These are phyloP conservation scores for Brachylomia viminalis DNA, from an alignment of 2,888 invertebrate genomes.

Conservation along the genomic window DNA sequence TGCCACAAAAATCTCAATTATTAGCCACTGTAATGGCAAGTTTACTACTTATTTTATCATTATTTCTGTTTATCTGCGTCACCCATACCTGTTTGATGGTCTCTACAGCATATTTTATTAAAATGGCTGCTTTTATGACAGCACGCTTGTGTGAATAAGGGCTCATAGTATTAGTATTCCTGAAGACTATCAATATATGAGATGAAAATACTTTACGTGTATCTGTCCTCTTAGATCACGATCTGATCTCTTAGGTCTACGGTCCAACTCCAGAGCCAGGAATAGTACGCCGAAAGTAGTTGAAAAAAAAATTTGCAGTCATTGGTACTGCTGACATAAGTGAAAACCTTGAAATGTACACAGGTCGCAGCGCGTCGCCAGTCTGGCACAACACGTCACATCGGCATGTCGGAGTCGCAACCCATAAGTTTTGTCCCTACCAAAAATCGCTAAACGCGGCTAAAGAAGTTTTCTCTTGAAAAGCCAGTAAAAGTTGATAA, in stretches of 20 bases:
- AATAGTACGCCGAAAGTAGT: neutral
- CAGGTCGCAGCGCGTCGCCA: no score
- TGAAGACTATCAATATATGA: neutral
- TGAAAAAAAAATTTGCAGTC: neutral
- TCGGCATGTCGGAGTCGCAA: no score
- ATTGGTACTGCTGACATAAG: no score
- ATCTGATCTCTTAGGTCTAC: no score
- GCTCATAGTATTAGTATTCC: neutral
- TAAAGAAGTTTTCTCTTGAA: no score
- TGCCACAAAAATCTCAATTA: constrained; percentile 21
- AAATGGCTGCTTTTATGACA: constrained; percentile 16
- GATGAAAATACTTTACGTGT: neutral
- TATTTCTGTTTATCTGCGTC: constrained; percentile 7
- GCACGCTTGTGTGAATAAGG: neutral
- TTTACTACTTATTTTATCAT: constrained; percentile 32
- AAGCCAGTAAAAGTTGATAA: no score
- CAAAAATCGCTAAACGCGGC: no score
- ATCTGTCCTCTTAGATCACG: no score
- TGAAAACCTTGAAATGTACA: no score
- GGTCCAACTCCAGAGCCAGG: neutral
- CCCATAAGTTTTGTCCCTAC: no score
- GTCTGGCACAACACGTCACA: no score
- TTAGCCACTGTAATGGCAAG: constrained; percentile 16
- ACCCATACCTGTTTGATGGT: constrained; percentile 14
- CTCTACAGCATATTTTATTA: constrained; percentile 1